Evolutionary conservation across 1,140 invertebrate species (phyloP), one percentile per base, ranked within the genome.

Genomic region (Drosophila malerkotliana): DNA sequence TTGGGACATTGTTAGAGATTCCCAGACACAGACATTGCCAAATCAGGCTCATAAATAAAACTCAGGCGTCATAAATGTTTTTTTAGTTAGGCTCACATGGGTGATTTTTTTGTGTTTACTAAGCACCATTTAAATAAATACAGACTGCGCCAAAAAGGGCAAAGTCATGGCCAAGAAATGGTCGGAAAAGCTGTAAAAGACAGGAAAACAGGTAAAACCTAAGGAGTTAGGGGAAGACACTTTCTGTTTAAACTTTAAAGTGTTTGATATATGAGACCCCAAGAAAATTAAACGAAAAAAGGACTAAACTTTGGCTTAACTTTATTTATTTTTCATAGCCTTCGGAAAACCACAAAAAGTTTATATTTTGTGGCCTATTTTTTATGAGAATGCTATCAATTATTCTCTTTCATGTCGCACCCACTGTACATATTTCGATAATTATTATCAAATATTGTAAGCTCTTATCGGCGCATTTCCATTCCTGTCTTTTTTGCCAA

Each of bases 41-140:
- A 75, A 74, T 81, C 73, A 72, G 58, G 44, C 55, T 61, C 64
- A 85, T 85, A 78, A 85, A 87, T 72, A 82, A 63, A 72, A 87
- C 69, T 87, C 74, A 76, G 72, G 61, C 78, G 66, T 75, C 75
- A 76, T 87, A 82, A 82, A 76, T 88, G 83, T 72, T 63, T 68
- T 76, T 72, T 85, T 59, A 63, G 73, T 66, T 51, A 45, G 59
- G 56, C 45, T 63, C 57, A 57, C 48, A 67, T 21, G 53, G 44
- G 15, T 34, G 12, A 44, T 56, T 41, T 15, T 30, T 15, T 30
- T 55, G 8, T 77, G 41, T 45, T 48, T 44, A 37, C 45, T 18
- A 39, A 57, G 66, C 63, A 30, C 15, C 41, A 48, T 39, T 69
- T 49, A 69, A 69, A 30, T 39, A 69, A 49, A 57, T 47, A 69